phyloP scores from a whole-genome alignment of 2,797 vertebrate species.

The Threskiornis aethiopicus region DNA sequence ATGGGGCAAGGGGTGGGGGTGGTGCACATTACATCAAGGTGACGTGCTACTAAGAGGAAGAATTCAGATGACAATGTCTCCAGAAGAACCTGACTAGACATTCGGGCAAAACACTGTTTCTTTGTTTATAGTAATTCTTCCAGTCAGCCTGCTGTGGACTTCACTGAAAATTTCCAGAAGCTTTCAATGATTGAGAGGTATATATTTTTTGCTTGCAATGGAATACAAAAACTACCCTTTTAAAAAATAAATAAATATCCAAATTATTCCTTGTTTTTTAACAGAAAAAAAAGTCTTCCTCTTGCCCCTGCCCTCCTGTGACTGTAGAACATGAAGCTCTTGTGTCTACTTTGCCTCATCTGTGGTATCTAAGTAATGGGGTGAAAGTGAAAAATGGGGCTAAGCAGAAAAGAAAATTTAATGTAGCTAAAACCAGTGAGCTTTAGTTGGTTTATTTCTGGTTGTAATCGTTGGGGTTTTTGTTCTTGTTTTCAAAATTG shows the following conservation, averaged over 20 bases:
- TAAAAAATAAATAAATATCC: background rate
- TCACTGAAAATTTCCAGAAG: background rate
- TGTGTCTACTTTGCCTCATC: background rate
- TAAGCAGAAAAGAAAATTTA: background rate
- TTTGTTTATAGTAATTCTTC: background rate
- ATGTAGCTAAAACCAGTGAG: background rate
- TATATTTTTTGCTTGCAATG: background rate
- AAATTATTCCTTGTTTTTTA: background rate
- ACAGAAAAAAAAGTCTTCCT: background rate
- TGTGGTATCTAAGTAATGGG: background rate
- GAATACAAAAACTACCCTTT: background rate
- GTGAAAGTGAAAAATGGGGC: background rate
- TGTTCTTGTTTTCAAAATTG: background rate
- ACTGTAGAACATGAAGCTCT: background rate
- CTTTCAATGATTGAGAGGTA: background rate
- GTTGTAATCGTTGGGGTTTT: background rate
- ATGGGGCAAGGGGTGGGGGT: accelerated
- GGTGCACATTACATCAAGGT: background rate
- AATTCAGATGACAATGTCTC: background rate
- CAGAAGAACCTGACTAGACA: background rate
- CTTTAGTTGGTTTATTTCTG: background rate
- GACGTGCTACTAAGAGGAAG: background rate
- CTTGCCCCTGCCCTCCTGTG: background rate
- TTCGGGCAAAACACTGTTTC: background rate
- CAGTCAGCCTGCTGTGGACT: background rate